These are phyloP conservation scores for Plebejus melissa DNA, from an alignment of 2,888 invertebrate genomes.

Conservation along the genomic window DNA sequence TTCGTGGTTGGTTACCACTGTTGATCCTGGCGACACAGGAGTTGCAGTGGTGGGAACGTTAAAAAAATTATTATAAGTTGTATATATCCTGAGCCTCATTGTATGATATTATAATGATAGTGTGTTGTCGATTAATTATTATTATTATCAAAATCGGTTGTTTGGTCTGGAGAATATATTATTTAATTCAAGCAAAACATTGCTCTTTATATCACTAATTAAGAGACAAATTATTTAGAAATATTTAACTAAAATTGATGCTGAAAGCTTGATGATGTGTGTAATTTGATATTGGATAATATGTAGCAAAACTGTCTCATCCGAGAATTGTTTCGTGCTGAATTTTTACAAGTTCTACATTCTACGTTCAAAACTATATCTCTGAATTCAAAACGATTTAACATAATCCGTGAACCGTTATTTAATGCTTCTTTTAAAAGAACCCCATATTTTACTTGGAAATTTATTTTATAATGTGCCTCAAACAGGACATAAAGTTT, in stretches of 20 bases:
- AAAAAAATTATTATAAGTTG: no score
- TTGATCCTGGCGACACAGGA: no score
- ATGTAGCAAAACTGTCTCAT: not conserved
- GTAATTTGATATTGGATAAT: not conserved
- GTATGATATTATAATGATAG: no score
- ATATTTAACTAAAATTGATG: not conserved
- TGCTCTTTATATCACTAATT: no score
- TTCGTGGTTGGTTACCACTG: no score
- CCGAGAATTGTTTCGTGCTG: not conserved
- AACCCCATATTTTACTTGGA: not conserved
- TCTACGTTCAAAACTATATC: not conserved
- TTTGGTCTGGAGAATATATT: no score
- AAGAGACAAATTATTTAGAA: not conserved
- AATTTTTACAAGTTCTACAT: not conserved
- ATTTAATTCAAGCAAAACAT: no score
- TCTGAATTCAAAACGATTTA: not conserved
- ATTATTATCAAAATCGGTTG: no score
- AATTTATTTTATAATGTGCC: slow-evolving; percentile 2
- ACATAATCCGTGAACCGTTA: not conserved
- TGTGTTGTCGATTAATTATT: no score
- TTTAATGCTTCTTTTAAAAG: not conserved
- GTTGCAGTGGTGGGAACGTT: no score
- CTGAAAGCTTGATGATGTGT: not conserved
- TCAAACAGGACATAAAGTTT: slow-evolving; percentile 12
- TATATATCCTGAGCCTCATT: no score